Evolutionary conservation across 2,888 invertebrate species (phyloP), one percentile per base, ranked within the genome.

Genomic region (Chaitophorus viminalis): DNA sequence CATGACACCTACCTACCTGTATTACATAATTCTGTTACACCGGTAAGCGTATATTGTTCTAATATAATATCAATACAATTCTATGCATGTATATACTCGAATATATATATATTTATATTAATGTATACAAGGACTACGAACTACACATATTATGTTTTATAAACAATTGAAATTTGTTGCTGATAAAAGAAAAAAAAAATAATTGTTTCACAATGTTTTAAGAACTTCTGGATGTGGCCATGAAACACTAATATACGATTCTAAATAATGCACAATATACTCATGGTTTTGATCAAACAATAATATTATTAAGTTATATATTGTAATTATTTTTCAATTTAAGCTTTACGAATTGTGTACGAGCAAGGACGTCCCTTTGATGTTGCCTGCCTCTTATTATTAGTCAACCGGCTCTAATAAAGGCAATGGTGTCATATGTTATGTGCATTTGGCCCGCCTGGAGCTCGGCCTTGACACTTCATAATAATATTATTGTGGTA

Each of bases 111-210:
- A 8, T 18, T n/a, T 31, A 1, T 5, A 52, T 52, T 52, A 14
- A 36, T 46, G 17, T 18, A 54, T 79, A 76, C 83, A 76, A 84
- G 75, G 83, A 39, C 83, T 84, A 2, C 6, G 18, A 54, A 25
- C 6, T 21, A 60, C 6, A 3, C 60, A 25, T 18, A 29, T n/a
- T 6, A n/a, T n/a, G n/a, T n/a, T 11, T 46, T 14, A 46, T 46
- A 39, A 29, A 18, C 21, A 39, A 29, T 21, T 74, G 17, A 5
- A 60, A 39, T 46, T 33, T 33, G 29, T 70, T 46, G 54, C 65
- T 65, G 72, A 31, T 36, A 25, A n/a, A 60, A 60, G 21, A 60
- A 60, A 60, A 75, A 84, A 75, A 21, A 14, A 31, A 17, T 65
- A 39, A 3, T 81, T 39, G 36, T 68, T 81, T 8, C 17, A 36